These are phyloP conservation scores for Apis laboriosa DNA, from an alignment of 1,140 invertebrate genomes.

Conservation along the genomic window DNA sequence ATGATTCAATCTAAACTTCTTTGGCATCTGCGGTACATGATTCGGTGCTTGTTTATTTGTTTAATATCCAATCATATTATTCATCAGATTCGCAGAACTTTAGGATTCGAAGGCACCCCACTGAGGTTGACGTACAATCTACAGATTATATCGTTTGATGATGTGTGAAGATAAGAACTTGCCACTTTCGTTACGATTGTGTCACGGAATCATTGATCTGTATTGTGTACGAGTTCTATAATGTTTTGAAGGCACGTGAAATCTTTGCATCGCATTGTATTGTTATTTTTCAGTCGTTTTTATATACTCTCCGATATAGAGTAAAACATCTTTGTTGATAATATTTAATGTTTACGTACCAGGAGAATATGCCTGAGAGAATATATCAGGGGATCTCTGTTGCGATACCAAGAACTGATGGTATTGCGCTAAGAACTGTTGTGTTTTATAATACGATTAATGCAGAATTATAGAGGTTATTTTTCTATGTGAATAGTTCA, in stretches of 20 bases:
- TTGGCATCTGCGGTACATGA: constrained; percentile 14
- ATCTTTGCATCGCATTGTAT: constrained; percentile 15
- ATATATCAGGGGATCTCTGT: background rate
- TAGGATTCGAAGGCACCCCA: constrained; percentile 26
- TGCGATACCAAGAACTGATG: background rate
- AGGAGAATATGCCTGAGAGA: background rate
- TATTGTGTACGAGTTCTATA: background rate
- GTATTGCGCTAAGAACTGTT: background rate
- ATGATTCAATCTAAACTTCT: constrained; percentile 8
- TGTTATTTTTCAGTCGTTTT: constrained; percentile 6
- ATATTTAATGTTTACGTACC: constrained; percentile 11
- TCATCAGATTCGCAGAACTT: constrained; percentile 42
- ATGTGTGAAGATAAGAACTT: constrained; percentile 21
- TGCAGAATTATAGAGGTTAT: background rate
- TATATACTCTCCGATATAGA: constrained; percentile 2
- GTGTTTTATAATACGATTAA: constrained; percentile 15
- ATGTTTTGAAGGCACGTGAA: background rate
- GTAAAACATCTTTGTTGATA: background rate
- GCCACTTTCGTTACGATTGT: constrained; percentile 25
- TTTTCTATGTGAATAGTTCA: background rate
- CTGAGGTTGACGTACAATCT: constrained; percentile 34
- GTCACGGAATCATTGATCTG: background rate
- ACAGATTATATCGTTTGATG: constrained; percentile 23
- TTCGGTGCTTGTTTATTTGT: constrained; percentile 35
- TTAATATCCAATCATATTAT: constrained; percentile 34